Percentiles rank a stretch among this genome's conserved stretches.
Conservation (phyloP, 2,113 vertebrate genomes). For the Gymnarchus niloticus region DNA sequence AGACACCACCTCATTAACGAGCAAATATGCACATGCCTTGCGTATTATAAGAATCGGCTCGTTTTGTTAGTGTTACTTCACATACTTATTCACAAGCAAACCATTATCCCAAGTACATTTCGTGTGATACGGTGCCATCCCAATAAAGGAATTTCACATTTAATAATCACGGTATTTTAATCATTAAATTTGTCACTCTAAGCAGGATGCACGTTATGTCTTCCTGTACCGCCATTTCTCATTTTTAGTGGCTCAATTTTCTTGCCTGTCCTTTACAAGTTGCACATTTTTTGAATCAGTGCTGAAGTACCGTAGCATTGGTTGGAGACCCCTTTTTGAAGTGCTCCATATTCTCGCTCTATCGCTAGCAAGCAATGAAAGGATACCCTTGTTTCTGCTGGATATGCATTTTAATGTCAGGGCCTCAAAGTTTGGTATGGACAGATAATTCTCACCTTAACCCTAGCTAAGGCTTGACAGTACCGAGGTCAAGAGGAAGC, state of each 20-base stretch:
- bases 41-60: neutral
- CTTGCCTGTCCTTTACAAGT: neutral
- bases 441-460: neutral
- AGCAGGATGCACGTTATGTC: neutral
- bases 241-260: neutral
- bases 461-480: no score
- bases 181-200: neutral
- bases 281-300: neutral
- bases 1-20: neutral
- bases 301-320: neutral
- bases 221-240: neutral
- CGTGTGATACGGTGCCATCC: no score
- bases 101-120: no score
- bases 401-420: no score
- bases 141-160: neutral
- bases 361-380: neutral
- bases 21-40: neutral
- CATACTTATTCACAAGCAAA: neutral
- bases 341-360: no score
- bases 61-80: neutral
- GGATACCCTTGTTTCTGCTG: no score
- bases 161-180: neutral
- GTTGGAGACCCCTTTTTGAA: neutral
- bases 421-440: neutral
- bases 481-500: no score